Evolutionary conservation across 2,797 vertebrate genomes (phyloP), one percentile per base, ranked within the genome.

Genomic region (Neosilurus hyrtlii): DNA sequence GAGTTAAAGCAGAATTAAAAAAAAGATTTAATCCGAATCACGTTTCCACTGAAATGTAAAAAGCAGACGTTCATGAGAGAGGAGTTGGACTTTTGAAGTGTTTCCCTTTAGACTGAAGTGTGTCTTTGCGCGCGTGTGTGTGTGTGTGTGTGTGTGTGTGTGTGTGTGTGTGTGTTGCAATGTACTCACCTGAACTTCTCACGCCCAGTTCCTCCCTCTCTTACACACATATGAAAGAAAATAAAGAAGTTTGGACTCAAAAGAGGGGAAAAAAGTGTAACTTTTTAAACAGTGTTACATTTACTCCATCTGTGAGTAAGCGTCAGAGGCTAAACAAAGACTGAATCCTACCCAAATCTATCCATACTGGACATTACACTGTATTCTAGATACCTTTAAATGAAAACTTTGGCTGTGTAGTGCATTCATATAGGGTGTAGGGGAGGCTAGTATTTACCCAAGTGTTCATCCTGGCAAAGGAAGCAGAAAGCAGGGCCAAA

Each of bases 181-280:
- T 74, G 59, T 61, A n/a, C 16, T 78, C 22, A 51, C 61, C 75
- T 78, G 61, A 74, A 56, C 59, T 65, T 54, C 51, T 12, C 80
- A 82, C 70, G 0, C 80, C 70, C 59, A 56, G 80, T 37, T 74
- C 71, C 80, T 65, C 80, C 80, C 80, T 56, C 9, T 65, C 9
- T 16, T 73, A 2, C 49, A 6, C 70, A 56, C 26, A 66, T 61
- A 59, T 71, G 68, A 14, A n/a, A 37, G 51, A 2, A 67, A 52
- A 79, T 22, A 30, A 35, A 54, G 20, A 10, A 62, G 22, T 26
- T 35, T 62, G 54, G 15, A 57, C 56, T 20, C 22, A 35, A n/a
- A 26, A 4, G 56, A 30, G 57, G 18, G 18, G 3, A 59, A 59
- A 59, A 12, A 56, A 43, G 11, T 7, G 5, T 26, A 2, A 30